Base-by-base conservation (phyloP, 2,113 vertebrate species). In the Taurulus bubalis region DNA sequence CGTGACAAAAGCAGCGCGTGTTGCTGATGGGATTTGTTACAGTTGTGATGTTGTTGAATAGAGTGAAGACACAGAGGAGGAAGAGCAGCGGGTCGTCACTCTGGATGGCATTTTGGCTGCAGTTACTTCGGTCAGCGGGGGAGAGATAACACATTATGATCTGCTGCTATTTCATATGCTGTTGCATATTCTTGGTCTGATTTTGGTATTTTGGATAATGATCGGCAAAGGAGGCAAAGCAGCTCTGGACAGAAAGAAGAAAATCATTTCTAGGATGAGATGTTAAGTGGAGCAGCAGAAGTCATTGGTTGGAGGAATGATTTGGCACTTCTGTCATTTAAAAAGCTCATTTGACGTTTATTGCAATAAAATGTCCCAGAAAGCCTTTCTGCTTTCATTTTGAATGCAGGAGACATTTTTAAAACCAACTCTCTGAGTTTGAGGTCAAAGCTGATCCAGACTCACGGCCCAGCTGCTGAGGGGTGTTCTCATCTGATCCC, bases 1-100 rank as follows among this genome's bases (percentile, higher is more conserved):
- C 60, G 18, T 49, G 75, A 83, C 74, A 85, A 77, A 87, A 58
- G 79, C 70, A 55, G 72, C 75, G n/a, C 11, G 22, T 24, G 56
- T 70, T 3, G 77, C 74, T 71, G 78, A 26, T 20, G 30, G 60
- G 60, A 82, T 89, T 73, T 7, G 55, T 70, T 49, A 28, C 80
- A 70, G 53, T 79, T 51, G 65, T 64, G 77, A 74, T 85, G 75
- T 22, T 89, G 86, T 78, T 87, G 84, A 88, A 80, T 84, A 84
- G 67, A 83, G 58, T 34, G 56, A 84, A 72, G 80, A 66, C 26
- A 11, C 67, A 32, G 63, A 36, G 60, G 60, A 72, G 66, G 38
- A 71, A 51, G 49, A 60, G 63, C 11, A 34, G 38, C 0, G 12
- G 72, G 70, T 73, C 79, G 65, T 83, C 80, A n/a, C 67, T 85